Evolutionary conservation across 2,888 invertebrate genomes (phyloP).

Genomic region (Celastrina argiolus): DNA sequence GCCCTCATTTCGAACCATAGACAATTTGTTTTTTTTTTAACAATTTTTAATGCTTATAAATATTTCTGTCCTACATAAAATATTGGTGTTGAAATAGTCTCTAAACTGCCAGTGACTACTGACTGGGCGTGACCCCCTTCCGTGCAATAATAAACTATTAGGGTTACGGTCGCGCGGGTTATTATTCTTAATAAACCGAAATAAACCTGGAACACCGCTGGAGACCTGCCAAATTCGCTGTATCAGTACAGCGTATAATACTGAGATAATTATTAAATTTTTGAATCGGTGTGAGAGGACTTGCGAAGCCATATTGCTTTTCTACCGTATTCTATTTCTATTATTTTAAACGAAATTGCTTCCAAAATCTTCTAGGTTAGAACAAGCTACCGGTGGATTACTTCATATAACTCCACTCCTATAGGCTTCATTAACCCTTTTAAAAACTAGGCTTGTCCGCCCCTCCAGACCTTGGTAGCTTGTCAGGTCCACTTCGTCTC

Average conservation of each 20-base stretch:
- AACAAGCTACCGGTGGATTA: no score
- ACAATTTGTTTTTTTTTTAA: background rate
- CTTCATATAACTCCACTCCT: no score
- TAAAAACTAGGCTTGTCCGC: no score
- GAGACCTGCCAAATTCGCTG: conserved; percentile 13
- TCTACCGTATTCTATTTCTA: no score
- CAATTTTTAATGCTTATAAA: background rate
- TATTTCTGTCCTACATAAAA: background rate
- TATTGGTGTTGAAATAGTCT: background rate
- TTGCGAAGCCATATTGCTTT: no score
- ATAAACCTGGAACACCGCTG: conserved; percentile 15
- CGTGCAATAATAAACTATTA: conserved; percentile 2
- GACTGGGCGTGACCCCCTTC: background rate
- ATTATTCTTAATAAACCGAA: conserved; percentile 17
- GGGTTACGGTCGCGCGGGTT: conserved; percentile 20
- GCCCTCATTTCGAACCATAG: background rate
- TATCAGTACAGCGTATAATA: conserved; percentile 1
- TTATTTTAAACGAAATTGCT: no score
- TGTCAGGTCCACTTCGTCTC: no score
- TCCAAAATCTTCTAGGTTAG: no score
- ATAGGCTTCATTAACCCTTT: no score
- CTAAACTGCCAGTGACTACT: background rate
- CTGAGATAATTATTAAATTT: background rate
- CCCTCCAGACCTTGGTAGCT: no score
- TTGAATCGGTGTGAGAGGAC: background rate